Evolutionary conservation across 2,113 vertebrate genomes (phyloP), one percentile per base, ranked within the genome.

Genomic region (Malurus elegans): DNA sequence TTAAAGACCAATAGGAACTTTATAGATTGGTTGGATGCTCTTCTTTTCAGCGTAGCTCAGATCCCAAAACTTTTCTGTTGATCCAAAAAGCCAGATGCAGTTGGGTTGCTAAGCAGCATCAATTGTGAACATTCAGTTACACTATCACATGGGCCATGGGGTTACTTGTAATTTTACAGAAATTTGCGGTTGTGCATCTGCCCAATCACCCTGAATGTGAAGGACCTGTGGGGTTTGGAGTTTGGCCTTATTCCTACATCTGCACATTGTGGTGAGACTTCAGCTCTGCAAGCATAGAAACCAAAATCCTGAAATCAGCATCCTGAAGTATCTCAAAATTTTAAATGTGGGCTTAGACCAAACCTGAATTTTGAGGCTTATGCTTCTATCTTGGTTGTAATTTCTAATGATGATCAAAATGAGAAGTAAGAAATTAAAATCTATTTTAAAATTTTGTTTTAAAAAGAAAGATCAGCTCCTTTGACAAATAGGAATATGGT

Each of bases 1-100:
- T 98, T 97, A 96, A 93, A 97, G 95, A 84, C 96, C 97, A 96
- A 96, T 95, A 78, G 88, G 65, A 97, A 96, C 92, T 86, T 91
- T 97, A 96, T 96, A 96, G 96, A 97, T 97, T 95, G 84, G 90
- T 93, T 93, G 87, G 91, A 91, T 96, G 87, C 42, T 96, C 93
- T 95, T 92, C 96, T 94, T 94, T 85, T 91, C 84, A 82, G 61
- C 78, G 67, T 93, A 97, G 73, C 62, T 91, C 79, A 61, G 72
- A 93, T 88, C 90, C 61, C 70, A 76, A 96, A 92, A 96, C 73
- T 94, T 97, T 96, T 94, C 78, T 91, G 67, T 91, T 97, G 66
- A 58, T 50, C 62, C 86, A 61, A 88, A 84, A 86, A 90, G n/a
- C 62, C 70, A 24, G 61, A 67, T 88, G 61, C 36, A 40, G n/a